phyloP scores from a whole-genome alignment of 1,140 invertebrate genomes.

The Oreohelix idahoensis region DNA sequence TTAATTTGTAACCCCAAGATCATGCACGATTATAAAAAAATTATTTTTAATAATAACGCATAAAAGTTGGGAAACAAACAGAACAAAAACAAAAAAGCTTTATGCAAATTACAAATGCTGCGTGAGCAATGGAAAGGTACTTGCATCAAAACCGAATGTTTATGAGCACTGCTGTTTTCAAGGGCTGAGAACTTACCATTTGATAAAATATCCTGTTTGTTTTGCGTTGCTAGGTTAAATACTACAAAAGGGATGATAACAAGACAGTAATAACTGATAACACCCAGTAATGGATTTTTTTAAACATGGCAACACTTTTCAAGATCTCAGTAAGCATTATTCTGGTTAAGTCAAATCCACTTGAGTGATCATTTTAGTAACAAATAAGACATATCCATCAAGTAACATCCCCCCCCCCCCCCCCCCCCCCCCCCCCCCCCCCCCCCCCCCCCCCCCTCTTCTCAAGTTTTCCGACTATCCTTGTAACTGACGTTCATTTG shows the following conservation, averaged over 20 bases:
- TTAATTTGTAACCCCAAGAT: no score
- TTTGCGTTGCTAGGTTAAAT: slow-evolving; percentile 41
- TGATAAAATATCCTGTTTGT: background rate
- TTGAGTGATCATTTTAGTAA: no score
- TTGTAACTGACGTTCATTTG: no score
- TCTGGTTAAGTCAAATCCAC: no score
- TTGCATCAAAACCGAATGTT: background rate
- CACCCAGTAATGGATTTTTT: no score
- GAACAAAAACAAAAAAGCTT: background rate
- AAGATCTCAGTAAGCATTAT: no score
- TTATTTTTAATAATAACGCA: background rate
- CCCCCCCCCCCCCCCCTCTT: no score
- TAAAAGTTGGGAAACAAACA: background rate
- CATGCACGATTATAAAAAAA: background rate
- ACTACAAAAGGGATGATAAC: slow-evolving; percentile 48
- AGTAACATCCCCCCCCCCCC: no score
- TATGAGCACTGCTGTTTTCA: background rate
- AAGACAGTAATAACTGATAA: slow-evolving; percentile 9
- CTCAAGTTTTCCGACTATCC: no score
- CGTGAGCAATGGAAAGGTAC: background rate
- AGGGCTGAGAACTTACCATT: background rate
- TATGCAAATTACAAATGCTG: background rate
- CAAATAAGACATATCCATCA: no score
- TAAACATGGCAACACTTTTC: no score
- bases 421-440: no score